Base-by-base conservation (phyloP, 1,140 invertebrate species). In the Saxidomus purpurata region DNA sequence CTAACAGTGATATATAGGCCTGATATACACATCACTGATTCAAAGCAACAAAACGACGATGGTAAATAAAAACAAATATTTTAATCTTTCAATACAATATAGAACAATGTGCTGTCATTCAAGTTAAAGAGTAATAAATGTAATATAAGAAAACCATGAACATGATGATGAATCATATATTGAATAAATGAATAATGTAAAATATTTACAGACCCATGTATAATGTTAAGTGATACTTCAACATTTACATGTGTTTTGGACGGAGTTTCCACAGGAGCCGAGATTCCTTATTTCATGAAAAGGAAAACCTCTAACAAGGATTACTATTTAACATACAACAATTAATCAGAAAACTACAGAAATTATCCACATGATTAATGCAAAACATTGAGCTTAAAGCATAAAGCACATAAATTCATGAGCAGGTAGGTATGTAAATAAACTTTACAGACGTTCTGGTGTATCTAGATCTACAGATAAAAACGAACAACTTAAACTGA, bases 11-110 rank as follows among this genome's bases (percentile, higher is more conserved):
- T n/a, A n/a, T n/a, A n/a, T n/a, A n/a, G n/a, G n/a, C n/a, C n/a
- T n/a, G n/a, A n/a, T n/a, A n/a, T n/a, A n/a, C n/a, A n/a, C n/a
- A n/a, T n/a, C 43, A 43, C 43, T 8, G 43, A 43, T 43, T 8
- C 34, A 71, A 76, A 76, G 49, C 71, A 76, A 43, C n/a, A n/a
- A n/a, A n/a, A n/a, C n/a, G n/a, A n/a, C n/a, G n/a, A n/a, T n/a
- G n/a, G n/a, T n/a, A n/a, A n/a, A n/a, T n/a, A n/a, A n/a, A n/a
- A n/a, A n/a, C n/a, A n/a, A n/a, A n/a, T n/a, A n/a, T 76, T 76
- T 76, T 76, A 76, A 43, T 76, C 40, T 76, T 76, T 76, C 40
- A 76, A n/a, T 43, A 76, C 71, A 76, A 49, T 76, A 76, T 25
- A 76, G 40, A 76, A 76, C 71, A 76, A 25, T 49, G 59, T 63